Evolutionary conservation across 2,888 invertebrate species (phyloP), one percentile per base, ranked within the genome.

Genomic region (Tinea trinotella): DNA sequence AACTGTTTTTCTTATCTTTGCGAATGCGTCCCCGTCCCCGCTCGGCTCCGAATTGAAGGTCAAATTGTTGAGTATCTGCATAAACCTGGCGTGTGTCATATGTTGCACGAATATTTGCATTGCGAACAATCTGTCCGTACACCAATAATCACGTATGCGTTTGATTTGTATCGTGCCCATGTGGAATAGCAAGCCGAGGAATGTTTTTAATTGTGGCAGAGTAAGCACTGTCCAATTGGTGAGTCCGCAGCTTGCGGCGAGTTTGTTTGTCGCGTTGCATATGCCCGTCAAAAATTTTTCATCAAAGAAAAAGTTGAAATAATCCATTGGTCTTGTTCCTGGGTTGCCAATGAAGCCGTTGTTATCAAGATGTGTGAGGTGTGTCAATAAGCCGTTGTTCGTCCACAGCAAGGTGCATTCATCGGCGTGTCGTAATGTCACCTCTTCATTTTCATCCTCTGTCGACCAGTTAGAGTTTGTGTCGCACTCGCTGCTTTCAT

Each of bases 161-260:
- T 66, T 68, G 17, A 70, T 49, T 36, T 59, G 57, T 17, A 71
- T 66, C 22, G 66, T 67, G 15, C 71, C 72, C 57, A 67, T 73
- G 58, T 74, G 69, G 52, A 73, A 62, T 6, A 74, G 53, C n/a
- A 75, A 57, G 22, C 72, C 72, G 2, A 75, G 40, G 62, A 74
- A 73, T 56, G 59, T 64, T 56, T 59, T 55, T 12, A 73, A 57
- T 59, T 70, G 61, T 40, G 56, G 54, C 5, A 56, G 20, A 19
- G 61, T 62, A 30, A 70, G 54, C 50, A 63, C 59, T 59, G 63
- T 64, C 66, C 66, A 71, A 12, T 52, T 46, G 30, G 58, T 56
- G 57, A 62, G 60, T 59, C 62, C 59, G 9, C 64, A 61, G 12
- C 7, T 18, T 10, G 9, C 22, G 4, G 36, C 22, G 7, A 17